phyloP scores from a whole-genome alignment of 2,797 vertebrate species.

The Platalea minor region DNA sequence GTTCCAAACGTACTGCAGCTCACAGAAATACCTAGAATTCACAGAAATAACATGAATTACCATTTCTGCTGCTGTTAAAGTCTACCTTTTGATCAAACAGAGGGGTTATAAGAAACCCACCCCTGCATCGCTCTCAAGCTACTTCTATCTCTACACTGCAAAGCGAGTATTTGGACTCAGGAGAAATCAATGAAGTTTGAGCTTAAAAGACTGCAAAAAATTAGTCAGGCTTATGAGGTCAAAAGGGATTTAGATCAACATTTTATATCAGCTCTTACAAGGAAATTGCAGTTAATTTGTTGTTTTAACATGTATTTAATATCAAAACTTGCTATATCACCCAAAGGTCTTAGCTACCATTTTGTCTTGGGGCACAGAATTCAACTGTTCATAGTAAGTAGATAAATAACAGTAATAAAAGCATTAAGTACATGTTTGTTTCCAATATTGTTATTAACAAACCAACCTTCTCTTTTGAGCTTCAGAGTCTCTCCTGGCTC shows the following conservation, averaged over 20 bases:
- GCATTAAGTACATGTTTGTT: neutral
- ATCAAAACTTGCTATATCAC: neutral
- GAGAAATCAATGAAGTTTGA: neutral
- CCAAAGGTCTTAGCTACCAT: neutral
- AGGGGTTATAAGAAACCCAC: neutral
- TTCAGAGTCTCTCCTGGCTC: constrained; percentile 84
- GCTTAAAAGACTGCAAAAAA: neutral
- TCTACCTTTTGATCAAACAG: neutral
- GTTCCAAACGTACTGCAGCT: neutral
- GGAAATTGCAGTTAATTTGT: neutral
- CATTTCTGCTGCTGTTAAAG: neutral
- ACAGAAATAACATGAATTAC: neutral
- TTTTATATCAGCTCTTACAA: neutral
- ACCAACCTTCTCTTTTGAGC: constrained; percentile 85
- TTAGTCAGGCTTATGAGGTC: neutral
- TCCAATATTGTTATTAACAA: neutral
- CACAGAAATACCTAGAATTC: neutral
- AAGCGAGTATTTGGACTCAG: neutral
- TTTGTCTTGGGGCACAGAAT: neutral
- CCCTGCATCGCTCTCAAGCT: neutral
- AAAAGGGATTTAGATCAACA: neutral
- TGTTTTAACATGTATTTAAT: neutral
- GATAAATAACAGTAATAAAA: neutral
- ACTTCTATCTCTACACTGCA: neutral
- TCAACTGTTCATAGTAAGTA: neutral